phyloP scores from a whole-genome alignment of 2,797 vertebrate genomes.

The Philypnodon macrostomus region DNA sequence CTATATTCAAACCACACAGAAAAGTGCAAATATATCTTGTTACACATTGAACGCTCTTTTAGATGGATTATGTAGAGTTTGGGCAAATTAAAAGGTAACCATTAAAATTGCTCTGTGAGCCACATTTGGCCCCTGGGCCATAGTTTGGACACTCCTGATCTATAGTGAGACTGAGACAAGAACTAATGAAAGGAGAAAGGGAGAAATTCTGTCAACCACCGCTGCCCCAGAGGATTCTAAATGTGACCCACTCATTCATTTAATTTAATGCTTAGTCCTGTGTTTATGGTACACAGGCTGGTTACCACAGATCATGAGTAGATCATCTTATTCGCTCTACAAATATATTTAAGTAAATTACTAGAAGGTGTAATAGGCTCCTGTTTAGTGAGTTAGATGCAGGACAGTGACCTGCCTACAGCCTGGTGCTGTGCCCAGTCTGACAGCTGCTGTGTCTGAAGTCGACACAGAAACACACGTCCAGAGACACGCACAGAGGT shows the following conservation, averaged over 20 bases:
- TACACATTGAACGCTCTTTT: no score
- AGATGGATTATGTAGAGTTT: no score
- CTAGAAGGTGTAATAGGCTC: conserved; percentile 31
- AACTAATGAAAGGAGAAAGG: conserved; percentile 3
- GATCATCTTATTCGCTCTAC: conserved; percentile 36
- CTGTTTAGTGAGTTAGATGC: conserved; percentile 54
- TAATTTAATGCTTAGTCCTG: conserved; percentile 2
- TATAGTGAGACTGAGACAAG: no score
- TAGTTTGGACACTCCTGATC: no score
- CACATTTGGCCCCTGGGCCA: no score
- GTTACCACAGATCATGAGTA: conserved; percentile 19
- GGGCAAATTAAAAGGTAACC: no score
- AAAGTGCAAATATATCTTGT: no score
- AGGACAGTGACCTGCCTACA: conserved; percentile 61
- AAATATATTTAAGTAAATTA: conserved; percentile 47
- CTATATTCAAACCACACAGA: no score
- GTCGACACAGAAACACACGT: conserved; percentile 39
- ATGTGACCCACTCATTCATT: neutral
- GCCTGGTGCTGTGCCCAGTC: conserved; percentile 61
- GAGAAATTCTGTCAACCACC: conserved; percentile 8
- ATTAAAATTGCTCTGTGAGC: no score
- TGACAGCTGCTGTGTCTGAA: conserved; percentile 72
- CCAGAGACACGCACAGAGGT: conserved; percentile 46
- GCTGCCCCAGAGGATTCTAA: neutral
- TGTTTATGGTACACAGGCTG: conserved; percentile 3